phyloP scores from a whole-genome alignment of 2,113 vertebrate species.

The Naja naja region DNA sequence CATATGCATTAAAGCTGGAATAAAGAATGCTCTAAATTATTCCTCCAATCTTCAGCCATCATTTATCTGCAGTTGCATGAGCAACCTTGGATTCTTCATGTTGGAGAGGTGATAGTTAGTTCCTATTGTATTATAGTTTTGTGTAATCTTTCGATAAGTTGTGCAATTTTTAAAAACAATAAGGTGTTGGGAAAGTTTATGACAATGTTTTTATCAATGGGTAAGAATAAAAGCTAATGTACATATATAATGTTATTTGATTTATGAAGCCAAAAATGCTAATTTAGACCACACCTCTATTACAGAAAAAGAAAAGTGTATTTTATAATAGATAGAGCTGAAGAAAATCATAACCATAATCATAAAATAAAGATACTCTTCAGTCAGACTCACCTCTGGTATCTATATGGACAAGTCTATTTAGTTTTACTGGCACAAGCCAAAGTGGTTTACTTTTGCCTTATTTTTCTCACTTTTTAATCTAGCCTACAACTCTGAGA shows the following conservation, averaged over 20 bases:
- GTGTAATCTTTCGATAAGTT: slow-evolving; percentile 6
- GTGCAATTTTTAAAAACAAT: not conserved
- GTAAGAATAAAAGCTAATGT: not conserved
- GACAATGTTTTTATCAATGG: not conserved
- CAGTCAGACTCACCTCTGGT: not conserved
- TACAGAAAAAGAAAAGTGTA: not conserved
- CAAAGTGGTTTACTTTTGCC: not conserved
- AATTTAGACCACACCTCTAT: not conserved
- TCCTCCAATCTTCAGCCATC: not conserved
- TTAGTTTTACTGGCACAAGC: not conserved
- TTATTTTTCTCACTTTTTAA: not conserved
- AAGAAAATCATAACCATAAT: not conserved
- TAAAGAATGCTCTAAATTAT: not conserved
- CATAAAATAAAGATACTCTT: not conserved
- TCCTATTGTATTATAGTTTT: not conserved
- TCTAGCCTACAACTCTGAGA: not conserved
- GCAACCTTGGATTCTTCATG: not conserved
- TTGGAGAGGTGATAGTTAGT: not conserved
- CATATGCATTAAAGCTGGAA: not conserved
- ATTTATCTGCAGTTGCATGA: not conserved
- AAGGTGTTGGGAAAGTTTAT: slow-evolving; percentile 4
- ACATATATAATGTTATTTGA: not conserved
- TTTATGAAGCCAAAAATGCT: not conserved
- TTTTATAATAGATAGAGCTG: not conserved
- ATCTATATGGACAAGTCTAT: not conserved